Conservation (phyloP, 2,888 invertebrate species). For the Netelia melanura region DNA sequence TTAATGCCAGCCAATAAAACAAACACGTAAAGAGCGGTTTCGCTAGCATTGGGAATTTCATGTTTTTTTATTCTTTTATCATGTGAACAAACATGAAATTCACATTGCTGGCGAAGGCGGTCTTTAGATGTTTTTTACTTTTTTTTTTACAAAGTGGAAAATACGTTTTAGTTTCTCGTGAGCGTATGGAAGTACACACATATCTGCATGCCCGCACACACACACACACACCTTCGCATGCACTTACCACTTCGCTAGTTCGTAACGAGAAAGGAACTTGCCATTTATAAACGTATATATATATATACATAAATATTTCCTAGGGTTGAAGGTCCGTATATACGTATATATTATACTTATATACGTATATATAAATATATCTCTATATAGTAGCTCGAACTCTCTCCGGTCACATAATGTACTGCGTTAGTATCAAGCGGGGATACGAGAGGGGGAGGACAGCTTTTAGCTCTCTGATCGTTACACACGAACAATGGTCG, state of each 20-base stretch:
- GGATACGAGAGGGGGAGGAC: slow-evolving; percentile 35
- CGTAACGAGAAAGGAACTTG: slow-evolving; percentile 22
- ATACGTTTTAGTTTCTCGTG: too few species aligned
- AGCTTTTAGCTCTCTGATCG: slow-evolving; percentile 59
- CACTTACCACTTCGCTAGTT: slow-evolving; percentile 36
- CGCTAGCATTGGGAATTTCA: too few species aligned
- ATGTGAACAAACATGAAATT: too few species aligned
- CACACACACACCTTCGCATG: background rate
- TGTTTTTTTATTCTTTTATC: too few species aligned
- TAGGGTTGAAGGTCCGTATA: background rate
- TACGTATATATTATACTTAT: background rate
- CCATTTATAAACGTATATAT: slow-evolving; percentile 18
- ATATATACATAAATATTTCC: background rate
- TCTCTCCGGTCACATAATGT: slow-evolving; percentile 30
- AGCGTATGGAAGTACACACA: too few species aligned
- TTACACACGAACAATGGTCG: slow-evolving; percentile 56
- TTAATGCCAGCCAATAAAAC: too few species aligned
- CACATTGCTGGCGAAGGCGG: too few species aligned
- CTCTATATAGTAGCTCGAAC: slow-evolving; percentile 17
- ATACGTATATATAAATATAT: background rate
- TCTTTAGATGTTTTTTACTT: too few species aligned
- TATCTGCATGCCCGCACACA: too few species aligned
- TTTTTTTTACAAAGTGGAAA: too few species aligned
- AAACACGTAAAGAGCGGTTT: too few species aligned
- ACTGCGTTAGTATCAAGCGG: slow-evolving; percentile 1